A percentile compares a stretch with the other conserved stretches of the same genome.
Conservation (phyloP, 2,113 vertebrate genomes). For the Psettodes erumei region DNA sequence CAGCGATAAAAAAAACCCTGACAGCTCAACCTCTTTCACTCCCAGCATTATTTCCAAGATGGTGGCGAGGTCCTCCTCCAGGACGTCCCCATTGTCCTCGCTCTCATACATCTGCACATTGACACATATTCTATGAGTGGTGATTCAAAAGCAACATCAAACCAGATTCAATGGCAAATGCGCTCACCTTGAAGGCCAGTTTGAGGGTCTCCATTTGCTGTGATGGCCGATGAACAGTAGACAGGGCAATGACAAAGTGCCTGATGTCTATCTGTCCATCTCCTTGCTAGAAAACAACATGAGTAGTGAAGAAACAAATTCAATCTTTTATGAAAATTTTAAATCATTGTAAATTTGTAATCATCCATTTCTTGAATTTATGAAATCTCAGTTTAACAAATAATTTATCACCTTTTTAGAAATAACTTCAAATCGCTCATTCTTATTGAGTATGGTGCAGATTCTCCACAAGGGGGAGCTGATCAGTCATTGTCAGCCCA, state of each 20-base stretch:
- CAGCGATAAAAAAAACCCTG: slow-evolving; percentile 82
- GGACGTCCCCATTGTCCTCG: slow-evolving; percentile 78
- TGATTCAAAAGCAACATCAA: not conserved
- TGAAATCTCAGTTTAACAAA: not conserved
- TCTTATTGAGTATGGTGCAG: not conserved
- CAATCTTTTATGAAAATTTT: no score
- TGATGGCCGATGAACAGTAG: slow-evolving; percentile 89
- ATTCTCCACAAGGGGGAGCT: slow-evolving; percentile 19
- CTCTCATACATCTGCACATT: slow-evolving; percentile 87
- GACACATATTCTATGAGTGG: not conserved
- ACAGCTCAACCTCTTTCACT: slow-evolving; percentile 85
- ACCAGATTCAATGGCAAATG: not conserved
- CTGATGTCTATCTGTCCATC: slow-evolving; percentile 86
- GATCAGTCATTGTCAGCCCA: not conserved
- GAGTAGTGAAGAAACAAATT: not conserved
- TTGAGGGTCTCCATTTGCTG: slow-evolving; percentile 90
- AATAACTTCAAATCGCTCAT: no score
- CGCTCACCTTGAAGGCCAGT: slow-evolving; percentile 89
- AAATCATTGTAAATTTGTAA: not conserved
- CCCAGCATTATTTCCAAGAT: slow-evolving; percentile 90
- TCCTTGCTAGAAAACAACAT: slow-evolving; percentile 79
- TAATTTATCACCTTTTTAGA: not conserved
- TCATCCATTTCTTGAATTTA: not conserved
- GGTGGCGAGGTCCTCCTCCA: slow-evolving; percentile 80
- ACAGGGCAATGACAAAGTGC: slow-evolving; percentile 89